Evolutionary conservation across 2,113 vertebrate genomes (phyloP).

Genomic region (Pygoscelis antarcticus): DNA sequence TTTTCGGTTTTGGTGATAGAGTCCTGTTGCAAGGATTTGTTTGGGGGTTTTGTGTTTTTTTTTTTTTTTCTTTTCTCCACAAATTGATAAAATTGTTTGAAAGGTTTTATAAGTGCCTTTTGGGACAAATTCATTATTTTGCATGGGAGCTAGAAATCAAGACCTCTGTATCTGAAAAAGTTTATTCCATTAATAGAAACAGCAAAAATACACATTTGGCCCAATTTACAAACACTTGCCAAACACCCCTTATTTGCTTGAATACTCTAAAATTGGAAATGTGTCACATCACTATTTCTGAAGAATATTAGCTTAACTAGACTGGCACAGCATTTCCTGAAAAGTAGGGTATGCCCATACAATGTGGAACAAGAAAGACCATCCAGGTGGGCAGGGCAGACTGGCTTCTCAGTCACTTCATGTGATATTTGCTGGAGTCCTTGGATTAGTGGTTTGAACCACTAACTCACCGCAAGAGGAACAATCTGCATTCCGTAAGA

Average conservation of each 20-base stretch:
- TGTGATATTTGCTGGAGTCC: background rate
- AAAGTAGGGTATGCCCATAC: background rate
- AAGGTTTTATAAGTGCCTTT: background rate
- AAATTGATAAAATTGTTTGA: background rate
- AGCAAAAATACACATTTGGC: background rate
- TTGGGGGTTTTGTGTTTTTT: background rate
- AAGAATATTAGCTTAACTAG: background rate
- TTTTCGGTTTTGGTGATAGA: background rate
- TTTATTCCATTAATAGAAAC: background rate
- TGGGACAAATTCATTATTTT: background rate
- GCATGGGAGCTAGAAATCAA: background rate
- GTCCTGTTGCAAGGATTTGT: background rate
- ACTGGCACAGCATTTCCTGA: background rate
- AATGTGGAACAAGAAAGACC: background rate
- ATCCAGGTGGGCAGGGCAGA: background rate
- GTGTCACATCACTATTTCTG: background rate
- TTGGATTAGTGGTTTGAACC: background rate
- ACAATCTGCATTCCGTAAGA: background rate
- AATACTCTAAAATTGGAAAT: background rate
- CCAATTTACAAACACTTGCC: background rate
- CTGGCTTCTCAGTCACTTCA: background rate
- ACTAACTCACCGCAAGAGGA: background rate
- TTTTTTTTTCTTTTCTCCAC: background rate
- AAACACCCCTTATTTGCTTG: background rate
- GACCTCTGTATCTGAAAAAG: background rate